Percentiles rank a stretch among this genome's conserved stretches.
Conservation (phyloP, 2,113 vertebrate genomes). For the Notarius lentiginosus region DNA sequence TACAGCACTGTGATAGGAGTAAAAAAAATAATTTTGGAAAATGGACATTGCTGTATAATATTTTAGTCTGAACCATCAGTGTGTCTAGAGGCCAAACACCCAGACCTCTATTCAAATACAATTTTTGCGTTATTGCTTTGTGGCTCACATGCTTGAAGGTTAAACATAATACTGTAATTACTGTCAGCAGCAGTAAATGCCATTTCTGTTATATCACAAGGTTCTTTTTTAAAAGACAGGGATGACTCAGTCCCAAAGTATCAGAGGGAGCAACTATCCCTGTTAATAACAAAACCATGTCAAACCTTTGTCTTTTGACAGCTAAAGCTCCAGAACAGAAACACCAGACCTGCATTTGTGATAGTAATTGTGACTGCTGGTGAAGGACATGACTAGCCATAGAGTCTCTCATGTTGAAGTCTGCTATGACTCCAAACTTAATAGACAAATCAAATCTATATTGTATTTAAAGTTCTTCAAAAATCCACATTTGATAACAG, state of each 20-base stretch:
- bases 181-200: conserved; percentile 7
- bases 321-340: background rate
- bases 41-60: conserved; percentile 30
- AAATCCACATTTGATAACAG: background rate
- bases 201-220: conserved; percentile 10
- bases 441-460: background rate
- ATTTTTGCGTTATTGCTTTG: conserved; percentile 22
- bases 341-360: background rate
- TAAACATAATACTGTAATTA: conserved; percentile 29
- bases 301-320: background rate
- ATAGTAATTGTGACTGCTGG: too few species aligned
- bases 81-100: conserved; percentile 35
- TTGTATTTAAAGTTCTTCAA: background rate
- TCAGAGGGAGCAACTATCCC: background rate
- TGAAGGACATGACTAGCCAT: background rate
- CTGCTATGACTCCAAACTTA: background rate
- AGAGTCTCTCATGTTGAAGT: background rate
- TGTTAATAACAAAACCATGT: background rate
- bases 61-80: conserved; percentile 30
- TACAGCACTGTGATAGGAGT: conserved; percentile 28
- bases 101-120: conserved; percentile 26
- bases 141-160: conserved; percentile 15
- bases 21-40: conserved; percentile 13
- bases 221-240: conserved; percentile 1
- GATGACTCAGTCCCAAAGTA: background rate